Evolutionary conservation across 1,140 invertebrate genomes (phyloP), one percentile per base, ranked within the genome.

Genomic region (Heliconius melpomene): DNA sequence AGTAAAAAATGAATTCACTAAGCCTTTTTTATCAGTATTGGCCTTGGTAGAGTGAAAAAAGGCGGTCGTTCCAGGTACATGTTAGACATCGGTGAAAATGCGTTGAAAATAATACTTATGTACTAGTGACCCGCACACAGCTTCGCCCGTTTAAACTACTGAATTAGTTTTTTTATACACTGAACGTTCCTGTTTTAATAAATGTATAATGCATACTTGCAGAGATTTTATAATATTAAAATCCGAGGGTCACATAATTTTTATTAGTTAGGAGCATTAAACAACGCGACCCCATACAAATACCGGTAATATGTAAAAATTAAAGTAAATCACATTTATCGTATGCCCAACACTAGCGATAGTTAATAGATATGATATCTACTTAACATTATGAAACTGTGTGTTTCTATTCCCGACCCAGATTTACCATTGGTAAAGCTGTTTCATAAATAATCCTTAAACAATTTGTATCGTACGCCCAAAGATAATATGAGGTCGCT

Each of bases 351-450:
- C 18, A 20, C 16, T 7, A 52, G 50, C 50, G 18, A 52, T 46
- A 46, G 13, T 2, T 52, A 52, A 20, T 52, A 52, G 50, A 52
- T 52, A 52, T 52, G 18, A 52, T 52, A 66, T 66, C 23, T 66
- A 16, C 5, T 26, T 29, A 0, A 60, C 7, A 66, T 78, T 29
- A 50, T 46, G 18, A 76, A 66, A 76, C 36, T 38, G 1, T 40
- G 8, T 23, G 46, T 76, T 76, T 66, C 54, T 76, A 66, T 76
- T 36, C 3, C 7, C 40, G 74, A 76, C 57, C 74, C 36, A 46
- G 74, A 76, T 76, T 57, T 32, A n/a, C 26, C 50, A 52, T 2
- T 29, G 26, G 26, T 29, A 52, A 29, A 29, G 9, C 29, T 2
- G 3, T 75, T 75, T 32, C 74, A 40, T 60, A 73, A 46, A 8